Base-by-base conservation (phyloP, 2,888 invertebrate genomes). In the Euplexia lucipara region DNA sequence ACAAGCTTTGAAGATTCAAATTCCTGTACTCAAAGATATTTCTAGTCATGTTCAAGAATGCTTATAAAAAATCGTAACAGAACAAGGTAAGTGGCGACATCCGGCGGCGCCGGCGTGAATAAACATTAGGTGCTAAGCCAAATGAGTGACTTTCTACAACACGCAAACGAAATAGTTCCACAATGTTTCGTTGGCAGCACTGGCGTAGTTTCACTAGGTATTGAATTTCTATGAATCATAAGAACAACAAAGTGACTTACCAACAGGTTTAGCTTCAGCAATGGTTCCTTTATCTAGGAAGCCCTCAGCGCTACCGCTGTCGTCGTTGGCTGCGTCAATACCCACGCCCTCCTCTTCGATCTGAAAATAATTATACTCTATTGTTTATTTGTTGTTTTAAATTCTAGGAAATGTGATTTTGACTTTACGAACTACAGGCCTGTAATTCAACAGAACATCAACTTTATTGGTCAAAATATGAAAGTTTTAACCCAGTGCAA, bases 241-340 rank as follows among this genome's bases (percentile, higher is more conserved):
- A 34, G n/a, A 52, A 42, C 1, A 9, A 5, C 18, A 3, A 35
- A 7, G 14, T 16, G 9, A 86, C 95, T 90, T 79, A 95, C 97
- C 97, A 47, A 97, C 95, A 60, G 97, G 97, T 82, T 97, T 97
- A 0, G 97, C 97, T 91, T 97, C 97, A 26, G 97, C 97, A 16
- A 97, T 96, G 0, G 96, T 96, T 14, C 71, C 68, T 0, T 20
- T 20, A 0, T 59, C 37, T 30, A 51, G 0, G 26, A 54, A 63
- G 0, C 96, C 96, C 67, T 82, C 83, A 4, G 95, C 90, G 70
- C 95, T 89, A 12, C 92, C 90, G 26, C 16, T 20, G 9, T 90
- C 90, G 35, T 93, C 92, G 8, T 86, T 86, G 1, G 95, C 91
- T 14, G 89, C 84, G 3, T 92, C 93, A 12, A 93, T 86, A 1